Evolutionary conservation across 2,113 vertebrate species (phyloP).

Genomic region (Piprites chloris): DNA sequence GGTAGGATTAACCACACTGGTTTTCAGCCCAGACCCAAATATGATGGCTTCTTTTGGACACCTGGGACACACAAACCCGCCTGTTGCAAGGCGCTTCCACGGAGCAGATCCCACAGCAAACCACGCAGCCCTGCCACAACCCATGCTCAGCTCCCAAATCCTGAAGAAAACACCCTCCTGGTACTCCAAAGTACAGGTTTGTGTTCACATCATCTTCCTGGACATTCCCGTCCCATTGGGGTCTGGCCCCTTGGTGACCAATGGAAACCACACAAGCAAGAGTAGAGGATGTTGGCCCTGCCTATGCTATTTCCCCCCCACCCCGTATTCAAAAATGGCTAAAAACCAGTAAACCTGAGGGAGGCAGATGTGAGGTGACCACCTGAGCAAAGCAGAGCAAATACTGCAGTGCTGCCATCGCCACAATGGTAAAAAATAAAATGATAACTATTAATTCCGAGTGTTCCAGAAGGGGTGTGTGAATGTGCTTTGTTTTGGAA

Average conservation of each 20-base stretch:
- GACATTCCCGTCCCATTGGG: neutral
- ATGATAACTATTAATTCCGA: neutral
- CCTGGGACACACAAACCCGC: too few relatives aligned
- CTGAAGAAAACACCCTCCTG: neutral
- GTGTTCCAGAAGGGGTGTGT: neutral
- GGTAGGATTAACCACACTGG: neutral
- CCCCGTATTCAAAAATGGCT: neutral
- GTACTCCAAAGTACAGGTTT: neutral
- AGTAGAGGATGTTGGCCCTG: neutral
- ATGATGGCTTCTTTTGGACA: neutral
- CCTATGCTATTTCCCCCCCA: neutral
- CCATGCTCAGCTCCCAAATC: accelerated
- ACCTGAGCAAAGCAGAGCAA: neutral
- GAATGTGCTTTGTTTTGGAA: constrained; percentile 29
- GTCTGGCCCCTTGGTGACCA: neutral
- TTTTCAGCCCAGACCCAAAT: neutral
- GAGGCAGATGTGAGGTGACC: neutral
- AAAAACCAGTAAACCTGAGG: neutral
- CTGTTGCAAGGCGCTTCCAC: neutral
- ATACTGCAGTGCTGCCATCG: neutral
- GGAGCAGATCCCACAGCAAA: neutral
- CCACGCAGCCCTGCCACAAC: accelerated
- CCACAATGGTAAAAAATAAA: neutral
- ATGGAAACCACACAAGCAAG: neutral
- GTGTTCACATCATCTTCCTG: neutral